Conservation (phyloP, 2,113 vertebrate species). For the Burhinus oedicnemus region DNA sequence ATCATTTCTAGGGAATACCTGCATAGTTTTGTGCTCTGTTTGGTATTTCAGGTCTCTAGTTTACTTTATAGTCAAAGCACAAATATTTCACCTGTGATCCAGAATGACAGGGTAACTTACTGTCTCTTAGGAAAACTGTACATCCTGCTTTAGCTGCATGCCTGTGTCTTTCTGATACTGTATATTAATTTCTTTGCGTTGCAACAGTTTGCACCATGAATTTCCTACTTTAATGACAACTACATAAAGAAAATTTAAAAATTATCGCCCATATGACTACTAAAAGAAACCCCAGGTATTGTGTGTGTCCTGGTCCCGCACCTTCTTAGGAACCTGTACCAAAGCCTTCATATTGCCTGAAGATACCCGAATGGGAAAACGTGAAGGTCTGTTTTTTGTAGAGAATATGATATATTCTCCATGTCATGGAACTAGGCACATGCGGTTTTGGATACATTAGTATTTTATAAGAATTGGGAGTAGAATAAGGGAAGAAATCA, state of each 20-base stretch:
- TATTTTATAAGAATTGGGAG: neutral
- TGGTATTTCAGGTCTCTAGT: neutral
- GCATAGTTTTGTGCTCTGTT: neutral
- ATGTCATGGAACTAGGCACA: neutral
- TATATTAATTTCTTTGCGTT: neutral
- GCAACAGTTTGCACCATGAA: neutral
- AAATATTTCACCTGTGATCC: neutral
- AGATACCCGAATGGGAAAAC: neutral
- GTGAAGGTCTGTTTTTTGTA: neutral
- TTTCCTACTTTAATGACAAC: neutral
- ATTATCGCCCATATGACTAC: neutral
- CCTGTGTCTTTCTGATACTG: neutral
- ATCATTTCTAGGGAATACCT: neutral
- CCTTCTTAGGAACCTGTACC: neutral
- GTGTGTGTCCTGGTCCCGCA: neutral
- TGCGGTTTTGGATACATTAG: neutral
- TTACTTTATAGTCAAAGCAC: neutral
- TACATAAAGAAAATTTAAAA: neutral
- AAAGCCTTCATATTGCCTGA: neutral
- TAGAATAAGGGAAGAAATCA: slow-evolving; percentile 5
- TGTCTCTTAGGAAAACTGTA: neutral
- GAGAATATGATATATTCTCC: neutral
- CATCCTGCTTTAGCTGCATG: neutral
- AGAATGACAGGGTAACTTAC: neutral
- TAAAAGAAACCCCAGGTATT: neutral